These are phyloP conservation scores for Lamellibrachia satsuma DNA, from an alignment of 2,888 invertebrate species.

Conservation along the genomic window DNA sequence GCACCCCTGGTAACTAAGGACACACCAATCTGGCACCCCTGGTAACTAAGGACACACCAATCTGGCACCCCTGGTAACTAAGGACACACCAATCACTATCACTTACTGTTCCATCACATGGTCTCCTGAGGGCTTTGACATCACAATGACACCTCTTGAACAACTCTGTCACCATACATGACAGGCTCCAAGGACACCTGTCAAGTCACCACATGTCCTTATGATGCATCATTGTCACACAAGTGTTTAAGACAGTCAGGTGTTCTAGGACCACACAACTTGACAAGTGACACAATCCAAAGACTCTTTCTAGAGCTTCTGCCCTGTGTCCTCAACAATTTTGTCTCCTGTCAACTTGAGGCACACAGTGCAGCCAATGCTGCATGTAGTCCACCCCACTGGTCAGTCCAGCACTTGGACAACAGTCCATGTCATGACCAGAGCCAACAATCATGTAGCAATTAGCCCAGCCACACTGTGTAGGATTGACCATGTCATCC, in stretches of 20 bases:
- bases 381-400: background rate
- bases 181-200: background rate
- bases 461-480: background rate
- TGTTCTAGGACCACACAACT: background rate
- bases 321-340: background rate
- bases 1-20: too few relatives aligned
- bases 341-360: background rate
- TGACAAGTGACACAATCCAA: background rate
- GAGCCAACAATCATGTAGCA: background rate
- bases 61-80: background rate
- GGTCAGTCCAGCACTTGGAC: background rate
- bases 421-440: slow-evolving; percentile 6
- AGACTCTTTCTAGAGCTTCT: background rate
- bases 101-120: background rate
- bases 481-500: slow-evolving; percentile 2
- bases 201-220: background rate
- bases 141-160: background rate
- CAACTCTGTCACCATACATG: background rate
- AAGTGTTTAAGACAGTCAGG: background rate
- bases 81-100: background rate
- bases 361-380: too few relatives aligned
- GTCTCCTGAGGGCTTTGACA: background rate
- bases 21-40: background rate
- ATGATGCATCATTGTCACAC: background rate
- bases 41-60: background rate